phyloP scores from a whole-genome alignment of 2,113 vertebrate genomes.

The Chunga burmeisteri region DNA sequence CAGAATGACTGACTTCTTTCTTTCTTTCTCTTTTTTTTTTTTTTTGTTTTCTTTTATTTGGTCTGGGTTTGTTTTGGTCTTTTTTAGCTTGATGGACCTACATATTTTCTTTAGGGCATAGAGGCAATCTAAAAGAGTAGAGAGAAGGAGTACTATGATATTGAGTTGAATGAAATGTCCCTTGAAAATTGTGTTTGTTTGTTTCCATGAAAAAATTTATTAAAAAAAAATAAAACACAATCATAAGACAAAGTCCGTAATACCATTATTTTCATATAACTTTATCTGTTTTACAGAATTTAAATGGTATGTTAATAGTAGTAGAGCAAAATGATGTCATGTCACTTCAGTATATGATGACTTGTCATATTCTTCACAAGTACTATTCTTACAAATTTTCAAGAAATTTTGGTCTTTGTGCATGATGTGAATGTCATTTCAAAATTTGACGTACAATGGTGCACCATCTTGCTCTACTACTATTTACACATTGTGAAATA shows the following conservation, averaged over 20 bases:
- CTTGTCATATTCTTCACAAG: neutral
- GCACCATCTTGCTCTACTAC: neutral
- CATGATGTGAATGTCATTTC: neutral
- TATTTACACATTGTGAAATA: neutral
- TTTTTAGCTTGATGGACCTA: neutral
- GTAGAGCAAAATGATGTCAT: neutral
- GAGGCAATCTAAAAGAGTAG: fast-evolving
- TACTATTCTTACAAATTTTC: neutral
- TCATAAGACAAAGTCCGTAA: neutral
- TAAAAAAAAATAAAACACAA: neutral
- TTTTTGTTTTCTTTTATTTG: neutral
- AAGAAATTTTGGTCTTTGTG: neutral
- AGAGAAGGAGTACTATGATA: neutral
- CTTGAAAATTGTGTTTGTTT: neutral
- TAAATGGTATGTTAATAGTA: neutral
- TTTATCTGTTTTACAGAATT: neutral
- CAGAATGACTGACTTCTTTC: fast-evolving
- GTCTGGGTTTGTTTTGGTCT: neutral
- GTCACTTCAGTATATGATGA: neutral
- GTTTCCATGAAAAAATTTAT: neutral
- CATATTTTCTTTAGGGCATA: neutral
- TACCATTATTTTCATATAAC: neutral
- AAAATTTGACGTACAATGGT: neutral
- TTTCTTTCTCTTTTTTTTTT: too few relatives aligned
- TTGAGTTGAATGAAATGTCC: neutral